These are phyloP conservation scores for Dipodomys spectabilis DNA, from an alignment of 2,113 vertebrate genomes.

Conservation along the genomic window DNA sequence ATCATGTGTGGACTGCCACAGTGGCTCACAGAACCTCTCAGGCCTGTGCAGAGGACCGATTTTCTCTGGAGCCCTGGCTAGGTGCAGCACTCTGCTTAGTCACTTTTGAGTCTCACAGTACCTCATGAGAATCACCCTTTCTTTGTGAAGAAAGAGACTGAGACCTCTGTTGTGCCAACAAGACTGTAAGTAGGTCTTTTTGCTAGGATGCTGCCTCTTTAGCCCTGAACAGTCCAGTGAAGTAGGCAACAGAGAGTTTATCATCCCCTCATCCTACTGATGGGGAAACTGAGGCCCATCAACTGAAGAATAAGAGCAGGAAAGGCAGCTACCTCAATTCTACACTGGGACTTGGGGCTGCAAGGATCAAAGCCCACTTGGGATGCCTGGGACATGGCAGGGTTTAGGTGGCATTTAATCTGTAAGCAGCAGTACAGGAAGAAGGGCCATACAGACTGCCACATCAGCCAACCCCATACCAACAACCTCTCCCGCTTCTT, in stretches of 20 bases:
- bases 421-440: too few relatives aligned
- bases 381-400: not conserved
- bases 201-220: fast-evolving
- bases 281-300: slow-evolving; percentile 7
- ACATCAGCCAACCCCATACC: fast-evolving
- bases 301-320: not conserved
- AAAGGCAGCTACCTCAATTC: not conserved
- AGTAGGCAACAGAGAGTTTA: not conserved
- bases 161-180: not conserved
- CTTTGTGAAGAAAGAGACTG: not conserved
- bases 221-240: not conserved
- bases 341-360: not conserved
- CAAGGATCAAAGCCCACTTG: fast-evolving
- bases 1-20: fast-evolving
- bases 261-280: not conserved
- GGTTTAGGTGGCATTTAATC: not conserved
- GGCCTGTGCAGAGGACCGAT: fast-evolving
- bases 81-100: fast-evolving
- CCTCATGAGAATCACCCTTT: not conserved
- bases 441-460: fast-evolving
- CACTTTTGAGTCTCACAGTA: not conserved
- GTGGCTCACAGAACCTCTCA: not conserved
- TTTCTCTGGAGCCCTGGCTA: fast-evolving
- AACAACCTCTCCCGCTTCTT: not conserved
- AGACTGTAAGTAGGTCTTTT: fast-evolving